Evolutionary conservation across 2,113 vertebrate genomes (phyloP).

Genomic region (Gasterosteus aculeatus): DNA sequence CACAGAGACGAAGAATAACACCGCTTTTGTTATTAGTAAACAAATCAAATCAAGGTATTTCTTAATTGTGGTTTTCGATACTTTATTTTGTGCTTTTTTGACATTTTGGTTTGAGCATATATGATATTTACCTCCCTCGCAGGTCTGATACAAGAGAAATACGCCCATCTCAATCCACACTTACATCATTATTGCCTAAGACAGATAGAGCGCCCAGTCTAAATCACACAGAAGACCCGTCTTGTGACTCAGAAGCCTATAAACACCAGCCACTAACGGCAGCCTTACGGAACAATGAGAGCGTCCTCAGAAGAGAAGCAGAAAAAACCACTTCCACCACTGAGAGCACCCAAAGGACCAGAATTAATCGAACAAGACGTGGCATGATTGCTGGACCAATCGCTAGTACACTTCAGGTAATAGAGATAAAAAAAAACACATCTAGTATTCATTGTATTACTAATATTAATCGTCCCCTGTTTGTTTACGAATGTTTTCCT

Average conservation of each 20-base stretch:
- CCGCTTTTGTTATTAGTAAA: conserved; percentile 11
- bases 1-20: background rate
- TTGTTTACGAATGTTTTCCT: background rate
- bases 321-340: conserved; percentile 66
- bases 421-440: background rate
- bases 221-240: conserved; percentile 11
- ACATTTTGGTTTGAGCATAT: background rate
- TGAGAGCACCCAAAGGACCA: conserved; percentile 76
- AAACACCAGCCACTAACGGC: conserved; percentile 32
- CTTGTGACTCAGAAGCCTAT: conserved; percentile 55
- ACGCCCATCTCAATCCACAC: conserved; percentile 49
- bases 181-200: conserved; percentile 40
- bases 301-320: conserved; percentile 50
- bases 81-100: background rate
- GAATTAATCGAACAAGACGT: conserved; percentile 78
- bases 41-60: conserved; percentile 51
- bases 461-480: background rate
- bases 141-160: conserved; percentile 66
- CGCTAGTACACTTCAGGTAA: conserved; percentile 81
- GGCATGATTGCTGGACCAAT: conserved; percentile 87
- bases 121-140: conserved; percentile 10
- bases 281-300: conserved; percentile 36
- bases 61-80: background rate
- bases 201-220: conserved; percentile 60
- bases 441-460: background rate